Evolutionary conservation across 2,113 vertebrate genomes (phyloP), one percentile per base, ranked within the genome.

Genomic region (Natator depressus): DNA sequence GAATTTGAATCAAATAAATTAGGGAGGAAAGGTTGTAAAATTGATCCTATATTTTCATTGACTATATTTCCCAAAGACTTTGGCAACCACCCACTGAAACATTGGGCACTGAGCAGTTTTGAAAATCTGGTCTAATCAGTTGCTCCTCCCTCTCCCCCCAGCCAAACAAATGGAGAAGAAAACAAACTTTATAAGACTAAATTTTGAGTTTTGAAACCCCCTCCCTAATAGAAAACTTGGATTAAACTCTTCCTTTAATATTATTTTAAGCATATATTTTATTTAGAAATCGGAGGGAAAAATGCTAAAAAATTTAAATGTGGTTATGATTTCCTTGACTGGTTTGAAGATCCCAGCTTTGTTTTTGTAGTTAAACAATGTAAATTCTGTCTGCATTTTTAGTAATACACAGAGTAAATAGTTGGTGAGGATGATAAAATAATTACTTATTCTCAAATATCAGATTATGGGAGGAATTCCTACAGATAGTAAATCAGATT

Each of bases 401-500:
- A 1, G 20, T 20, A 5, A 38, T 20, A 7, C 6, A 38, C 8
- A 81, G 29, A 5, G 1, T 16, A 55, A 49, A 54, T 6, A 16
- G 5, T 1, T 7, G 76, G 50, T 17, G 35, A 59, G 78, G 24
- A 55, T 47, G 24, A 47, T 2, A n/a, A 55, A 84, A 12, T 20
- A 29, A 22, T 54, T 81, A 53, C n/a, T 8, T 31, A 50, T 2
- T 47, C 25, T 57, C 80, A 38, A 31, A 69, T 12, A 10, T 29
- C 35, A 6, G 54, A 16, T 57, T 89, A 83, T 35, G 78, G 29
- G 85, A 78, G 25, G 42, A 46, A 19, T 46, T 76, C 88, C n/a
- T 53, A 46, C 46, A 78, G 35, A 9, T 22, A 2, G 0, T 69
- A 29, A 35, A 0, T 53, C 49, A 3, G 25, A 8, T 2, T 50